Conservation (phyloP, 1,140 invertebrate genomes). For the Musca vetustissima region DNA sequence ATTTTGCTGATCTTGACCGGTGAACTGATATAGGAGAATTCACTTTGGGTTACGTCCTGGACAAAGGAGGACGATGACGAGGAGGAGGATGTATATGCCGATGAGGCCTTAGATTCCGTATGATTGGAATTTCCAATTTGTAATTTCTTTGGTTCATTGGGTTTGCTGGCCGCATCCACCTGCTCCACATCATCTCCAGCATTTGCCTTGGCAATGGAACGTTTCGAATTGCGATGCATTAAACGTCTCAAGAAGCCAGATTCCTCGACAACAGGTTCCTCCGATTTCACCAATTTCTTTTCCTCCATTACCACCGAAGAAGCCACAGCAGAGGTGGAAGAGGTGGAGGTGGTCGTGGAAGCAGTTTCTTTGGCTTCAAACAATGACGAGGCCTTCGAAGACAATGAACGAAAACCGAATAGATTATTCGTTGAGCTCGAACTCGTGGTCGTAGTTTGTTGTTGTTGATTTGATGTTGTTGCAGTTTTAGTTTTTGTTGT, state of each 20-base stretch:
- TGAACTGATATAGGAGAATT: too few relatives aligned
- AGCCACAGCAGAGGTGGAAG: slow-evolving; percentile 23
- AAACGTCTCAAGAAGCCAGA: slow-evolving; percentile 68
- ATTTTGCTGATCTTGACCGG: too few relatives aligned
- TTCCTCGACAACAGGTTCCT: slow-evolving; percentile 42
- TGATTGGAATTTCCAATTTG: slow-evolving; percentile 38
- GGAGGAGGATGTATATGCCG: slow-evolving; percentile 1
- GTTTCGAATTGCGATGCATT: slow-evolving; percentile 62
- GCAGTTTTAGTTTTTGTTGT: slow-evolving; percentile 25
- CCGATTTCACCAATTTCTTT: neutral
- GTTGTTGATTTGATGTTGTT: slow-evolving; percentile 31
- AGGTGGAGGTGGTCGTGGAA: slow-evolving; percentile 24
- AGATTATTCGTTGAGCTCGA: slow-evolving; percentile 10
- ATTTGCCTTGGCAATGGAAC: slow-evolving; percentile 62
- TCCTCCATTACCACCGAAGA: neutral
- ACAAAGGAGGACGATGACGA: too few relatives aligned
- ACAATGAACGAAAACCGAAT: slow-evolving; percentile 28
- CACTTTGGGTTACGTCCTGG: too few relatives aligned
- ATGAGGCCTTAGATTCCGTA: too few relatives aligned
- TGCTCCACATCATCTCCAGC: neutral
- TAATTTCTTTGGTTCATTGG: slow-evolving; percentile 51
- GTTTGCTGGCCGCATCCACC: slow-evolving; percentile 51
- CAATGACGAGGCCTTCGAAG: slow-evolving; percentile 24
- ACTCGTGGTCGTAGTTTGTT: slow-evolving; percentile 13
- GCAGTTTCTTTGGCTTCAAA: slow-evolving; percentile 31